Evolutionary conservation across 2,888 invertebrate genomes (phyloP).

Genomic region (Trilocha varians): DNA sequence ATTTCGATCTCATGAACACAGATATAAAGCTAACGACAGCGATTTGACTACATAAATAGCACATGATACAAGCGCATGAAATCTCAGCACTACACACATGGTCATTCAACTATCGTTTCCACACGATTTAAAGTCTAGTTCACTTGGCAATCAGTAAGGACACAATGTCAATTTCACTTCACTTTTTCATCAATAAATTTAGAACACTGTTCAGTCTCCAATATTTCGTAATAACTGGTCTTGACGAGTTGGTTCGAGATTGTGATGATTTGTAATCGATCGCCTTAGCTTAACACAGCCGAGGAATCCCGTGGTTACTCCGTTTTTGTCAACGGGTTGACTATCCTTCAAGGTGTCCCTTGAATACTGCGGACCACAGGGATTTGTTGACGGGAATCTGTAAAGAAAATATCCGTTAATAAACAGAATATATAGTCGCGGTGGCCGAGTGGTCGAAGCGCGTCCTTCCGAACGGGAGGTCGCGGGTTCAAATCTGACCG

Average conservation of each 20-base stretch:
- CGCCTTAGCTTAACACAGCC: slow-evolving; percentile 3
- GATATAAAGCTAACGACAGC: background rate
- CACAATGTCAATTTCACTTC: slow-evolving; percentile 15
- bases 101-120: background rate
- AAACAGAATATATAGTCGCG: no score
- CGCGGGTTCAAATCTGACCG: no score
- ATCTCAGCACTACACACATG: background rate
- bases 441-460: no score
- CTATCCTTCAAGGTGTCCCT: background rate
- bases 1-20: background rate
- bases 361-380: background rate
- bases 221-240: slow-evolving; percentile 31
- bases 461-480: no score
- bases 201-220: slow-evolving; percentile 38
- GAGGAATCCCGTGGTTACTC: background rate
- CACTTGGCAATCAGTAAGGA: slow-evolving; percentile 13
- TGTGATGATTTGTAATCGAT: slow-evolving; percentile 30
- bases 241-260: slow-evolving; percentile 23
- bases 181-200: slow-evolving; percentile 26
- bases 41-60: background rate
- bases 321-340: background rate
- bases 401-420: slow-evolving; percentile 6
- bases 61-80: background rate
- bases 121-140: slow-evolving; percentile 2
- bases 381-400: slow-evolving; percentile 12